phyloP scores from a whole-genome alignment of 2,888 invertebrate genomes.

The Seira musarum region DNA sequence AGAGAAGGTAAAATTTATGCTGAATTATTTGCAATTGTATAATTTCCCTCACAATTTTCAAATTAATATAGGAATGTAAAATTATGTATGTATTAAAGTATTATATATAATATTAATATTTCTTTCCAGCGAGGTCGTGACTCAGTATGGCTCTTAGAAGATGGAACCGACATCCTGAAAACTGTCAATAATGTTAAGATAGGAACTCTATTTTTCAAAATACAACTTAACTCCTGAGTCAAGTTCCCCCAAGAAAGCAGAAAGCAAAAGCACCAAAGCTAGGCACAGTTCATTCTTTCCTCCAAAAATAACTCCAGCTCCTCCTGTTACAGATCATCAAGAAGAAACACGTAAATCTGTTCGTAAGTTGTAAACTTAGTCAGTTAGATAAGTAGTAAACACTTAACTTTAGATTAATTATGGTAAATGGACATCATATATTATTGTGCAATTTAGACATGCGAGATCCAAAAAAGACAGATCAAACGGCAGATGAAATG shows the following conservation, averaged over 20 bases:
- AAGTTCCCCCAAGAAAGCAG: not conserved
- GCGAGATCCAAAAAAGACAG: not conserved
- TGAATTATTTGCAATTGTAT: not conserved
- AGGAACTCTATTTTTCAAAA: conserved; percentile 33
- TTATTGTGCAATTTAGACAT: conserved; percentile 8
- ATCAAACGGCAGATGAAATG: conserved; percentile 30
- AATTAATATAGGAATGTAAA: not conserved
- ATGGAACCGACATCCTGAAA: conserved; percentile 43
- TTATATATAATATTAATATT: no score
- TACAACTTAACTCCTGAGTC: not conserved
- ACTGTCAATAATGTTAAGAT: conserved; percentile 32
- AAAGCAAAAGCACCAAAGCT: not conserved
- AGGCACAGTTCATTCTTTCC: conserved; percentile 39
- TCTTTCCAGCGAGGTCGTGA: conserved; percentile 25
- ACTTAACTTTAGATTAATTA: no score
- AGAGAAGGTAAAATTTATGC: conserved; percentile 34
- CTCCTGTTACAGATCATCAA: not conserved
- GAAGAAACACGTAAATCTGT: not conserved
- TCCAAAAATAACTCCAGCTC: not conserved
- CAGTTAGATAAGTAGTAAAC: not conserved
- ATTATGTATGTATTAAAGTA: no score
- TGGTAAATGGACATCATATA: not conserved
- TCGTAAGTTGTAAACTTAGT: no score
- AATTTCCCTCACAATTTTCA: not conserved
- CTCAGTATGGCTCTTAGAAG: conserved; percentile 31